Evolutionary conservation across 2,888 invertebrate genomes (phyloP).

Genomic region (Yponomeuta sedellus): DNA sequence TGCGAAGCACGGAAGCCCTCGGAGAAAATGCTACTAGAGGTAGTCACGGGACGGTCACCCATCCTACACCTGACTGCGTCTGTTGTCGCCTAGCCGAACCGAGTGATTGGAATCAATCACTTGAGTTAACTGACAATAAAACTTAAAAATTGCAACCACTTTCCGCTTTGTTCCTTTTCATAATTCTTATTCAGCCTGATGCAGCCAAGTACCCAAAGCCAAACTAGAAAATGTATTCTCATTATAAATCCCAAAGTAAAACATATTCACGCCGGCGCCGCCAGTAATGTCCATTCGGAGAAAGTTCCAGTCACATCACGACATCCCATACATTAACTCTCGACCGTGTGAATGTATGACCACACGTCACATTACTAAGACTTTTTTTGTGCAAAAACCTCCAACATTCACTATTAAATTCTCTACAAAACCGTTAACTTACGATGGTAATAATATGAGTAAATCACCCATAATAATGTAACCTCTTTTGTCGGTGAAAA

Average conservation of each 20-base stretch:
- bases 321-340: constrained; percentile 67
- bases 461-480: constrained; percentile 1
- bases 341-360: constrained; percentile 64
- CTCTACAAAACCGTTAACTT: background rate
- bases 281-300: constrained; percentile 59
- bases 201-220: background rate
- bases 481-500: background rate
- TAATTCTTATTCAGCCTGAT: too few species aligned
- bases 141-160: too few species aligned
- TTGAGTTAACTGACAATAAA: too few species aligned
- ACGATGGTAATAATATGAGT: background rate
- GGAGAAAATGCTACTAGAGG: too few species aligned
- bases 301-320: constrained; percentile 65
- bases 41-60: too few species aligned
- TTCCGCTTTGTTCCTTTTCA: too few species aligned
- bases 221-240: background rate
- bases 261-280: constrained; percentile 36
- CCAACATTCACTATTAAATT: background rate
- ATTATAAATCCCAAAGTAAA: background rate
- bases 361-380: constrained; percentile 45
- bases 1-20: too few species aligned
- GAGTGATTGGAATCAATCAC: too few species aligned
- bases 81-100: too few species aligned
- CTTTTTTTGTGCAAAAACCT: constrained; percentile 30
- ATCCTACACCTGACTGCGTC: too few species aligned